These are phyloP conservation scores for Anguilla pacifica DNA, from an alignment of 2,797 vertebrate species.

Conservation along the genomic window DNA sequence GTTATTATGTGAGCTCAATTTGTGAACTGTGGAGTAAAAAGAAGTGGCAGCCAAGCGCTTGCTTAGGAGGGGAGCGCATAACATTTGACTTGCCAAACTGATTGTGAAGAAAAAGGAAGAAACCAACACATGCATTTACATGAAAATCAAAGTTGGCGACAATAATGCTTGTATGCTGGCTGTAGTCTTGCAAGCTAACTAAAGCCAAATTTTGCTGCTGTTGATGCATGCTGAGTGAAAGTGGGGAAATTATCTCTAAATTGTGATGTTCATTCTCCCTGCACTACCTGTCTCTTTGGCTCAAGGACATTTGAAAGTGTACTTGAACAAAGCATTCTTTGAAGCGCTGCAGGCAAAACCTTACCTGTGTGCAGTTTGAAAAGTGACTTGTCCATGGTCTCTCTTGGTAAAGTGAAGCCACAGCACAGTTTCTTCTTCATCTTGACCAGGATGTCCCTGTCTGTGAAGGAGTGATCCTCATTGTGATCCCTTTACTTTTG, in stretches of 20 bases:
- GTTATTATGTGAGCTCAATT: background rate
- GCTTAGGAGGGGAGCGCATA: background rate
- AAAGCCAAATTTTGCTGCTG: background rate
- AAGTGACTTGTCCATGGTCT: background rate
- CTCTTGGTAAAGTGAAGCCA: background rate
- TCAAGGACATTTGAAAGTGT: background rate
- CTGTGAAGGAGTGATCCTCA: background rate
- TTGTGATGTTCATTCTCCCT: background rate
- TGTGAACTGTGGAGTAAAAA: background rate
- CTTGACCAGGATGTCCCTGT: background rate
- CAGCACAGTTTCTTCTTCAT: background rate
- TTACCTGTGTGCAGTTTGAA: background rate
- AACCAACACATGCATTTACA: background rate
- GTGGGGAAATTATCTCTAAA: background rate
- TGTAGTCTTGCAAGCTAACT: background rate
- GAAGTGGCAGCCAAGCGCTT: background rate
- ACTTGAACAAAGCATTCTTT: background rate
- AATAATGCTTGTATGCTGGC: background rate
- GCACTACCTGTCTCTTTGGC: background rate
- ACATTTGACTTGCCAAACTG: background rate
- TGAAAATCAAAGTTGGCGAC: background rate
- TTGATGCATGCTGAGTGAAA: background rate
- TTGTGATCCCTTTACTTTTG: background rate
- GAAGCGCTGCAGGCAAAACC: background rate
- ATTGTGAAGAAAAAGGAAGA: background rate